These are phyloP conservation scores for Nezara viridula DNA, from an alignment of 2,888 invertebrate genomes.

Conservation along the genomic window DNA sequence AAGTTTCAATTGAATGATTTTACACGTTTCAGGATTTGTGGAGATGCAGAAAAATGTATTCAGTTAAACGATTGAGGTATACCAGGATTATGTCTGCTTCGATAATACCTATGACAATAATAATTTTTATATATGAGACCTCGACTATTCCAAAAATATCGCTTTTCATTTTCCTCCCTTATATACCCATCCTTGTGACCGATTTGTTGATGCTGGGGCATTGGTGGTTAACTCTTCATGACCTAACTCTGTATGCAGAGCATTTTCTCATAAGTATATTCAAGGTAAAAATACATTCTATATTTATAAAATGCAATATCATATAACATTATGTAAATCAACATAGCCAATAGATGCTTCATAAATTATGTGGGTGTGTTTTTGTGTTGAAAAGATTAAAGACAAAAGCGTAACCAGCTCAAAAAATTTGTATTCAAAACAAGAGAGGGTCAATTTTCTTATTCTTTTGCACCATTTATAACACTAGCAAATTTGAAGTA, in stretches of 20 bases:
- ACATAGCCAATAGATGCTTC: no score
- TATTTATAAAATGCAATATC: no score
- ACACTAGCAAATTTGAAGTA: no score
- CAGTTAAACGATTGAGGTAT: not conserved
- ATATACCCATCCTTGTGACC: not conserved
- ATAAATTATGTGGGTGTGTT: no score
- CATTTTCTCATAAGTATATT: not conserved
- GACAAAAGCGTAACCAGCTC: no score
- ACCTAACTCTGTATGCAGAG: not conserved
- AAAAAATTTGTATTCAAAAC: no score
- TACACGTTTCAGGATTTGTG: not conserved
- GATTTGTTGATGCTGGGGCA: not conserved
- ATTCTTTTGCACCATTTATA: no score
- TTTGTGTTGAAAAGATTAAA: no score
- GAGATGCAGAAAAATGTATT: not conserved
- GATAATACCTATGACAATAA: not conserved
- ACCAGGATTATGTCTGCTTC: not conserved
- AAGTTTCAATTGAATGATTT: not conserved
- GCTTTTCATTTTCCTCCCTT: not conserved
- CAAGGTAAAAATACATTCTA: not conserved
- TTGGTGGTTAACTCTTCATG: not conserved
- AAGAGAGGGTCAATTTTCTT: no score
- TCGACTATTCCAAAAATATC: not conserved
- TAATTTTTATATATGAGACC: not conserved
- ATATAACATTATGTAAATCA: no score